phyloP scores from a whole-genome alignment of 1,140 invertebrate species.

The Camponotus vicinus region DNA sequence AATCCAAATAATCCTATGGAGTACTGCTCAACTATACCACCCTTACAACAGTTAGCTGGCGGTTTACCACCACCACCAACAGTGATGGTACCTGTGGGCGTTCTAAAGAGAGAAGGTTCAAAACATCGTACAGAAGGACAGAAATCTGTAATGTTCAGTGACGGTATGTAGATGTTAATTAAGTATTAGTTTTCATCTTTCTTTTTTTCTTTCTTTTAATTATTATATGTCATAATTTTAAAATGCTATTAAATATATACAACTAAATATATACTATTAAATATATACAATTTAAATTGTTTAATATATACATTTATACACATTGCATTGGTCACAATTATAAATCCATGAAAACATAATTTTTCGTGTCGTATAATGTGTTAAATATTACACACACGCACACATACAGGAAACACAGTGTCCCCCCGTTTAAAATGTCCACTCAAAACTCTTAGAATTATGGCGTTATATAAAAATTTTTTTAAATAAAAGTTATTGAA shows the following conservation, averaged over 20 bases:
- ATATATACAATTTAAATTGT: no score
- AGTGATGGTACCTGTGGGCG: slow-evolving; percentile 95
- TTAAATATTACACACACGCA: neutral
- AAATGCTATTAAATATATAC: neutral
- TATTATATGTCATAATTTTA: neutral
- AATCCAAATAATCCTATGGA: slow-evolving; percentile 97
- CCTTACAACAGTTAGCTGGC: slow-evolving; percentile 90
- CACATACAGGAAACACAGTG: no score
- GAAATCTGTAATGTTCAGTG: slow-evolving; percentile 96
- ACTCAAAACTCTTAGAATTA: no score
- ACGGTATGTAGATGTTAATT: slow-evolving; percentile 87
- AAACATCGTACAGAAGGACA: slow-evolving; percentile 87
- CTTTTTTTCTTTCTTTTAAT: neutral
- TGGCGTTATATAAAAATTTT: no score
- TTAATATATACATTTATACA: no score
- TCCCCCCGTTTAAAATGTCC: no score
- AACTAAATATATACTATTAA: no score
- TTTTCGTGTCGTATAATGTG: no score
- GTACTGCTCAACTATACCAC: slow-evolving; percentile 95
- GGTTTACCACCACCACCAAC: slow-evolving; percentile 88
- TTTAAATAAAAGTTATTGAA: no score
- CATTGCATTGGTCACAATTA: no score
- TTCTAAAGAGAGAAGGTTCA: slow-evolving; percentile 91
- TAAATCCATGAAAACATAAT: no score
- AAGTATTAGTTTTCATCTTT: neutral